These are phyloP conservation scores for Pantherophis alleghaniensis DNA, from an alignment of 2,797 vertebrate genomes.

Conservation along the genomic window DNA sequence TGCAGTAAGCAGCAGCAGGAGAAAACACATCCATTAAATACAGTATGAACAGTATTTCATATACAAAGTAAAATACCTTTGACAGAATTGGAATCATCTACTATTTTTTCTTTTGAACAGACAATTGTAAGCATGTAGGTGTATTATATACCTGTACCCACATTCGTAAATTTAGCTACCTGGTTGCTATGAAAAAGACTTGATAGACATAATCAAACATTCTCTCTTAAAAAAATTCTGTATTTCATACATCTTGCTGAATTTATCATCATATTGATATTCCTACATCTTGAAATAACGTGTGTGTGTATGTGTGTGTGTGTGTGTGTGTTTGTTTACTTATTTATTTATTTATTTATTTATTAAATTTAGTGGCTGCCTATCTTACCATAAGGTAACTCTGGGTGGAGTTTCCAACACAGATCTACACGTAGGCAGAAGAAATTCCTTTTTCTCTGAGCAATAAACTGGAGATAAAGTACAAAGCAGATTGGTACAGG, in stretches of 20 bases:
- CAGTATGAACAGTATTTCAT: not conserved
- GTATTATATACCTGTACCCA: not conserved
- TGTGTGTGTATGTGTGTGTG: not conserved
- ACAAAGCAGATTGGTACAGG: not conserved
- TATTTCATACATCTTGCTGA: not conserved
- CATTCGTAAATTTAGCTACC: not conserved
- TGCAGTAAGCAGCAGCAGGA: not conserved
- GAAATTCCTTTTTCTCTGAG: not conserved
- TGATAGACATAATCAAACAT: not conserved
- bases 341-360: too few relatives aligned
- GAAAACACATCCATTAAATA: not conserved
- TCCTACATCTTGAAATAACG: not conserved
- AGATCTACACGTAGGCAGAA: not conserved
- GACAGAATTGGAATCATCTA: not conserved
- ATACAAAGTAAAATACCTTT: not conserved
- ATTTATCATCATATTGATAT: not conserved
- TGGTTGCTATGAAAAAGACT: not conserved
- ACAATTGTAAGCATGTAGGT: not conserved
- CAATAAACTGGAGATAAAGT: not conserved
- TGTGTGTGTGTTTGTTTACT: too few relatives aligned
- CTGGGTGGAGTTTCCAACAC: not conserved
- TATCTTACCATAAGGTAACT: not conserved
- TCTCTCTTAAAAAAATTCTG: not conserved
- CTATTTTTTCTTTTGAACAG: not conserved
- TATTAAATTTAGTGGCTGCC: too few relatives aligned